phyloP scores from a whole-genome alignment of 2,888 invertebrate genomes.

The Eupithecia vulgata region DNA sequence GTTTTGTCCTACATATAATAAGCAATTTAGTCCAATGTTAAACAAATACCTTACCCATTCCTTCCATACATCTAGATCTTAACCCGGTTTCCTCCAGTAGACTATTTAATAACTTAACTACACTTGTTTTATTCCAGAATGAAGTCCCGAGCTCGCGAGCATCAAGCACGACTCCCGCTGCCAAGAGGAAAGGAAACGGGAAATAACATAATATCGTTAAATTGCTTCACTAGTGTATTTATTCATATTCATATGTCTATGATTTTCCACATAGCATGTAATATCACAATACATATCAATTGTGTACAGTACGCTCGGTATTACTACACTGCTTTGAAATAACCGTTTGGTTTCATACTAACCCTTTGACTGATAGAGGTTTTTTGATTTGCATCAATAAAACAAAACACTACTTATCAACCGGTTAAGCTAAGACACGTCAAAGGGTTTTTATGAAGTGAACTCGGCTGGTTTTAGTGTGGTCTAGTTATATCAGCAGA shows the following conservation, averaged over 20 bases:
- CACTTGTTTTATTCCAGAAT: constrained; percentile 52
- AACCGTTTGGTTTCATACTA: neutral
- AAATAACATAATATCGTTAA: constrained; percentile 75
- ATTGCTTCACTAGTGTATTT: constrained; percentile 78
- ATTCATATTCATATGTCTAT: constrained; percentile 74
- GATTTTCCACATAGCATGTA: constrained; percentile 80
- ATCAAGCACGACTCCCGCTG: constrained; percentile 76
- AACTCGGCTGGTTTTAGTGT: neutral
- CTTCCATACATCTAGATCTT: neutral
- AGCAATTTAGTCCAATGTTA: neutral
- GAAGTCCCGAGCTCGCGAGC: constrained; percentile 66
- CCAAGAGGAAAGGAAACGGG: constrained; percentile 82
- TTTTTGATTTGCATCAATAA: neutral
- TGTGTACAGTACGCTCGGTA: constrained; percentile 58
- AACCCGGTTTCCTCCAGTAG: neutral
- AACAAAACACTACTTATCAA: constrained; percentile 3
- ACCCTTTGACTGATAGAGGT: neutral
- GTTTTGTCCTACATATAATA: no score
- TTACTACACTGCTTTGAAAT: constrained; percentile 46
- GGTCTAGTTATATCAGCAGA: constrained; percentile 9
- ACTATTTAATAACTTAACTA: neutral
- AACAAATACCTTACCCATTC: no score
- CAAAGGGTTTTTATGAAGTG: neutral
- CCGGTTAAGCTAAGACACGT: neutral
- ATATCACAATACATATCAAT: constrained; percentile 83